Base-by-base conservation (phyloP, 2,113 vertebrate species). In the Oophaga pumilio region DNA sequence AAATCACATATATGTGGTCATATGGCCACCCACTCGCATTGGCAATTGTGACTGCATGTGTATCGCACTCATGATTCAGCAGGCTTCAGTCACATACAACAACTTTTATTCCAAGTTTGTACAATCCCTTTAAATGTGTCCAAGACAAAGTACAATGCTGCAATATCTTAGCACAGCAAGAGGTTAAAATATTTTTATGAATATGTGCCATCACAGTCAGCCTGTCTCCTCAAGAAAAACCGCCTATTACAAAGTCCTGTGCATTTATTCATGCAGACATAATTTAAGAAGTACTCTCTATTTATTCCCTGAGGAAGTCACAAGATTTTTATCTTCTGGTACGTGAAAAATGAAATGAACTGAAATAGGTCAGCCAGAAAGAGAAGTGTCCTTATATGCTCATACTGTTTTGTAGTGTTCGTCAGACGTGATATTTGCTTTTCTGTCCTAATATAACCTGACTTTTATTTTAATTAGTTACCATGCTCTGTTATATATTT, bases 311-410 rank as follows among this genome's bases (percentile, higher is more conserved):
- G 81, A 82, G 60, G 87, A 84, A 76, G 71, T 84, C 71, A 84
- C 87, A 84, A 83, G 87, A 87, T 84, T 84, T 83, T 87, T 87
- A 73, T 87, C 86, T 88, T 84, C 73, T 88, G 57, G 81, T 77
- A 83, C 81, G 49, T 88, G 81, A 77, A 84, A 88, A 64, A 83
- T 88, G 59, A 88, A 88, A 83, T 77, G 87, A 76, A 59, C 81
- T 77, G 59, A 88, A 88, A 84, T 84, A 88, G 87, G 87, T 88
- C 87, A 88, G 71, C 71, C 80, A 82, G 87, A 88, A 88, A 88
- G 59, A 66, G 60, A 88, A 68, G 49, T 43, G 80, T 77, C 73
- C 71, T 83, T 60, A 77, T 76, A 53, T 76, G 86, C 53, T 66
- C 50, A 66, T 52, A 68, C 56, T 83, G 50, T 33, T 52, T 33